phyloP scores from a whole-genome alignment of 2,888 invertebrate species.

The Coelopa pilipes region DNA sequence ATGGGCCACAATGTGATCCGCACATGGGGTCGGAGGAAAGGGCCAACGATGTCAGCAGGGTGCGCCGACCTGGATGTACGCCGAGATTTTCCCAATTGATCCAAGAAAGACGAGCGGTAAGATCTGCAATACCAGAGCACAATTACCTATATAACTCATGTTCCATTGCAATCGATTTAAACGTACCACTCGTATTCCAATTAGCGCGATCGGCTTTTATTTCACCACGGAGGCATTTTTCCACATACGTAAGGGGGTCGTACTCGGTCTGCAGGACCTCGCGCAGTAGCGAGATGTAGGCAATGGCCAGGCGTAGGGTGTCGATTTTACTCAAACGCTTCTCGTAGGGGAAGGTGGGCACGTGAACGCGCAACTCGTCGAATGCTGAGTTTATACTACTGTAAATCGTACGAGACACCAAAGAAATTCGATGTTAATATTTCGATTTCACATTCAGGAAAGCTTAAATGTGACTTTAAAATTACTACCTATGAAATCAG shows the following conservation, averaged over 20 bases:
- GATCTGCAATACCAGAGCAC: slow-evolving; percentile 73
- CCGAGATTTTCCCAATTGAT: slow-evolving; percentile 99
- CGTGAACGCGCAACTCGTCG: slow-evolving; percentile 96
- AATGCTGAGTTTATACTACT: slow-evolving; percentile 99
- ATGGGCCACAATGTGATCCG: slow-evolving; percentile 53
- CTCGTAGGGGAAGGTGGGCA: slow-evolving; percentile 99
- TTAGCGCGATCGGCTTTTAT: slow-evolving; percentile 88
- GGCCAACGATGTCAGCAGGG: slow-evolving; percentile 83
- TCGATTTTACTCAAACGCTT: slow-evolving; percentile 98
- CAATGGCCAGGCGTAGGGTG: slow-evolving; percentile 94
- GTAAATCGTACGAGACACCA: slow-evolving; percentile 64
- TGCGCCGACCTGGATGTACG: slow-evolving; percentile 88
- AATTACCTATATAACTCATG: no score
- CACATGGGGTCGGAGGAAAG: slow-evolving; percentile 76
- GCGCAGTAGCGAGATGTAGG: slow-evolving; percentile 93
- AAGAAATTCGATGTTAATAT: slow-evolving; percentile 35
- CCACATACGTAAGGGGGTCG: slow-evolving; percentile 93
- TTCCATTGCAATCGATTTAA: not conserved
- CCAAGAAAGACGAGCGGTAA: slow-evolving; percentile 97
- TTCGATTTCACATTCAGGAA: not conserved
- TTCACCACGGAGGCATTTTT: slow-evolving; percentile 89
- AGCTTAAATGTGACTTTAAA: not conserved
- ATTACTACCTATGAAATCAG: no score
- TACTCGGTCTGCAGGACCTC: slow-evolving; percentile 89
- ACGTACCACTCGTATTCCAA: slow-evolving; percentile 95